These are phyloP conservation scores for Fregata magnificens DNA, from an alignment of 2,113 vertebrate species.

Conservation along the genomic window DNA sequence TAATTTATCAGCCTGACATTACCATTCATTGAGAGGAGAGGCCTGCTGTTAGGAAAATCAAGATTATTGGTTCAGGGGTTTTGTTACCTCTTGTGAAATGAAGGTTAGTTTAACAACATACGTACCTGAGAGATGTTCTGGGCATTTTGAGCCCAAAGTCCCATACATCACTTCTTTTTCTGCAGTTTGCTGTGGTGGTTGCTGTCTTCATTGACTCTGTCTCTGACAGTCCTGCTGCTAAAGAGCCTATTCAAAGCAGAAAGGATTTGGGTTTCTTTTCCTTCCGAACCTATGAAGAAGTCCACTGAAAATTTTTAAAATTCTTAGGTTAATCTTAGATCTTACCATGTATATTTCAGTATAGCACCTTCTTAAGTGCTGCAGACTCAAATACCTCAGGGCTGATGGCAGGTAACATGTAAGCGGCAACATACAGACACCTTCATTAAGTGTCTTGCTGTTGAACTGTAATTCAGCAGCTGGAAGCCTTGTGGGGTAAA, in stretches of 20 bases:
- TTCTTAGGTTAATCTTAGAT: background rate
- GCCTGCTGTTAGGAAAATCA: constrained; percentile 34
- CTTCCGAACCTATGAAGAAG: background rate
- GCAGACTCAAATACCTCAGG: background rate
- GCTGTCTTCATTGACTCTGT: background rate
- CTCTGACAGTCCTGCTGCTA: background rate
- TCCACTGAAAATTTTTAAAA: background rate
- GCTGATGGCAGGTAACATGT: background rate
- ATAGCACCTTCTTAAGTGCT: background rate
- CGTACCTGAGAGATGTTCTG: background rate
- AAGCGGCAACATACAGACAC: background rate
- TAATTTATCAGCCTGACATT: constrained; percentile 47
- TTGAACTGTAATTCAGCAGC: background rate
- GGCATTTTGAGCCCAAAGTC: background rate
- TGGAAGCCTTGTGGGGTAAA: background rate
- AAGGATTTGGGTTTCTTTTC: background rate
- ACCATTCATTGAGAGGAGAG: constrained; percentile 6
- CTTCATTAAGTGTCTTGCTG: background rate
- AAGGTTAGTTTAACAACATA: background rate
- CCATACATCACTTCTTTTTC: background rate
- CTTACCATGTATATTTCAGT: background rate
- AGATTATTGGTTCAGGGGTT: constrained; percentile 19
- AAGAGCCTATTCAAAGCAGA: background rate
- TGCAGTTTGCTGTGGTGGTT: background rate
- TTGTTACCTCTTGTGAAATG: constrained; percentile 23